Evolutionary conservation across 2,888 invertebrate species (phyloP).

Genomic region (Platypus cylindrus): DNA sequence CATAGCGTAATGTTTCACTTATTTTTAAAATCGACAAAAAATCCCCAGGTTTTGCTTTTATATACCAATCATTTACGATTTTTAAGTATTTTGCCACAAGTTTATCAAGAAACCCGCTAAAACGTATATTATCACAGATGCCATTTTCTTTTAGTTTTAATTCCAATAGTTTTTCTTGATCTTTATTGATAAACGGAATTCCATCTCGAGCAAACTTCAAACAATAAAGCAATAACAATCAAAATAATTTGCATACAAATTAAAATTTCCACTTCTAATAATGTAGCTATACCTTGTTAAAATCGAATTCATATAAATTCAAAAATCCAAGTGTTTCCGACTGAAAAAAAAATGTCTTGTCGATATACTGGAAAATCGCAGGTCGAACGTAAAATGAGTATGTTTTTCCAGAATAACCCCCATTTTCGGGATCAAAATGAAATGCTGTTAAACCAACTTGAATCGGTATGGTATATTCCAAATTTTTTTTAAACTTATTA

Average conservation of each 20-base stretch:
- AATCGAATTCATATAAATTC: conserved; percentile 51
- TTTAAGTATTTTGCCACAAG: conserved; percentile 29
- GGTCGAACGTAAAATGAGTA: conserved; percentile 62
- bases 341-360: conserved; percentile 49
- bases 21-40: conserved; percentile 22
- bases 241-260: too few species aligned
- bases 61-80: conserved; percentile 31
- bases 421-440: conserved; percentile 42
- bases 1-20: conserved; percentile 28
- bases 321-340: conserved; percentile 52
- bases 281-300: conserved; percentile 51
- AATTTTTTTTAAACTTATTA: conserved; percentile 36
- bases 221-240: background rate
- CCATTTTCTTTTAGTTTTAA: conserved; percentile 20
- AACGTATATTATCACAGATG: conserved; percentile 31
- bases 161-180: conserved; percentile 35
- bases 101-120: conserved; percentile 14
- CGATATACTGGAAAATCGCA: conserved; percentile 45
- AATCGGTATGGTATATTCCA: conserved; percentile 44
- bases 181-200: conserved; percentile 50
- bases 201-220: conserved; percentile 54
- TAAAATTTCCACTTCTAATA: background rate
- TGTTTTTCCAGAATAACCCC: conserved; percentile 44
- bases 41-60: conserved; percentile 21
- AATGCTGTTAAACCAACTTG: conserved; percentile 61